A percentile compares a stretch with the other conserved stretches of the same genome.
These are phyloP conservation scores for Erinaceus europaeus DNA, from an alignment of 2,113 vertebrate species.

Conservation along the genomic window DNA sequence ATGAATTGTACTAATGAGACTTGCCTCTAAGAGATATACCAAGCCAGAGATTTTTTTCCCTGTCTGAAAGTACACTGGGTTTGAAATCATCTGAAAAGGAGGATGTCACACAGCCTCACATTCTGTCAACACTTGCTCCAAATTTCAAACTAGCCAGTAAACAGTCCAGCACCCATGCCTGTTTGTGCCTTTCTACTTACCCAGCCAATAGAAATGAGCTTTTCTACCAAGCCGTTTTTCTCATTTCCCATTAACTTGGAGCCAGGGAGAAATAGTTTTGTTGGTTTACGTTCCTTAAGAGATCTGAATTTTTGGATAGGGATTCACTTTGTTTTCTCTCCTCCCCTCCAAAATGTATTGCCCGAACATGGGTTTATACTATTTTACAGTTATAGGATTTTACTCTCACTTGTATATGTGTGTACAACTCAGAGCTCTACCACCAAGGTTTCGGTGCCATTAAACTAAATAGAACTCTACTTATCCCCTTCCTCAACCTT, in stretches of 20 bases:
- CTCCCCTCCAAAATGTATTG: background rate
- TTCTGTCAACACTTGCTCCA: background rate
- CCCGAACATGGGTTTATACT: too few relatives aligned
- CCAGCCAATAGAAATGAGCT: background rate
- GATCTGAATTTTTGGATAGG: background rate
- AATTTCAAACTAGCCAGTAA: background rate
- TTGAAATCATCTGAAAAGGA: constrained; percentile 34
- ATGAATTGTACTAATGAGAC: background rate
- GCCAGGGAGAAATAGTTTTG: background rate
- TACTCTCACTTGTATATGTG: too few relatives aligned
- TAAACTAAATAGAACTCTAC: too few relatives aligned
- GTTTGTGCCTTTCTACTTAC: background rate
- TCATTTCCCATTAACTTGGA: background rate
- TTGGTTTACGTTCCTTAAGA: background rate
- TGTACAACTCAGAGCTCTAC: too few relatives aligned
- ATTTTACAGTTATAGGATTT: too few relatives aligned
- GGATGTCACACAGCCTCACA: background rate
- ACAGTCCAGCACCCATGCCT: background rate
- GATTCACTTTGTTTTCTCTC: background rate
- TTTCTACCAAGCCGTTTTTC: constrained; percentile 9
- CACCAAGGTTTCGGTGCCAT: too few relatives aligned
- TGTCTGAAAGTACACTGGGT: background rate
- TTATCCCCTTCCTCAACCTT: too few relatives aligned
- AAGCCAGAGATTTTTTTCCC: background rate
- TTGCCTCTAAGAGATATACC: background rate